Evolutionary conservation across 2,113 vertebrate species (phyloP).

Genomic region (Calidris pugnax): DNA sequence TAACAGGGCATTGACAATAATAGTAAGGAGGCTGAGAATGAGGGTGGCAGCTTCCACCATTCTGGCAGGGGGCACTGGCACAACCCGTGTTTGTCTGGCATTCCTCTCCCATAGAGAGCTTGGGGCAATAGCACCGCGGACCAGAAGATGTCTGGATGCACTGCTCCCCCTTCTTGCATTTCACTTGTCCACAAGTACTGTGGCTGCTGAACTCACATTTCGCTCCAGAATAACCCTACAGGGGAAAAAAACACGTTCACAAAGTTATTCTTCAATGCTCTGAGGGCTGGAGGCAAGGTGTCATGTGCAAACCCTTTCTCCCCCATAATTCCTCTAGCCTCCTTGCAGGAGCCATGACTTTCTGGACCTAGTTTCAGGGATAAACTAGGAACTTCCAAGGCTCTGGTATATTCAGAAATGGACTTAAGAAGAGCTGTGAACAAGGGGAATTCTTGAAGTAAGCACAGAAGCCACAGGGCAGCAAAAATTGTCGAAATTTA

Average conservation of each 20-base stretch:
- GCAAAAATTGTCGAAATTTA: background rate
- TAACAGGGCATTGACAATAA: slow-evolving; percentile 78
- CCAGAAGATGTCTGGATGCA: slow-evolving; percentile 76
- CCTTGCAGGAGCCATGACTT: background rate
- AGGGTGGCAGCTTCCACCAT: slow-evolving; percentile 83
- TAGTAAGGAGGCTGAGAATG: slow-evolving; percentile 76
- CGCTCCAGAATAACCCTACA: slow-evolving; percentile 84
- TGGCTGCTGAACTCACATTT: slow-evolving; percentile 82
- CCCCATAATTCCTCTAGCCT: background rate
- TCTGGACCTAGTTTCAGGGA: background rate
- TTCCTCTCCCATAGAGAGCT: slow-evolving; percentile 76
- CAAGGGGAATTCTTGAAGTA: background rate
- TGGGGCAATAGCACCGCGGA: slow-evolving; percentile 81
- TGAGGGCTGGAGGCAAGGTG: background rate
- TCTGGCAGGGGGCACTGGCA: slow-evolving; percentile 76
- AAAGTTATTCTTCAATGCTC: background rate
- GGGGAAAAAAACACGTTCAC: background rate
- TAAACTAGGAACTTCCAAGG: background rate
- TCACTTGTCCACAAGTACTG: slow-evolving; percentile 80
- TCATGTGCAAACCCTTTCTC: background rate
- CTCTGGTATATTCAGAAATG: background rate
- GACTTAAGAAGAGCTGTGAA: background rate
- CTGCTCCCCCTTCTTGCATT: slow-evolving; percentile 83
- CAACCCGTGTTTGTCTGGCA: slow-evolving; percentile 79
- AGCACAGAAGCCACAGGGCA: background rate